phyloP scores from a whole-genome alignment of 53 echinoderm and acorn worm species.

The Pentamera pediparva region DNA sequence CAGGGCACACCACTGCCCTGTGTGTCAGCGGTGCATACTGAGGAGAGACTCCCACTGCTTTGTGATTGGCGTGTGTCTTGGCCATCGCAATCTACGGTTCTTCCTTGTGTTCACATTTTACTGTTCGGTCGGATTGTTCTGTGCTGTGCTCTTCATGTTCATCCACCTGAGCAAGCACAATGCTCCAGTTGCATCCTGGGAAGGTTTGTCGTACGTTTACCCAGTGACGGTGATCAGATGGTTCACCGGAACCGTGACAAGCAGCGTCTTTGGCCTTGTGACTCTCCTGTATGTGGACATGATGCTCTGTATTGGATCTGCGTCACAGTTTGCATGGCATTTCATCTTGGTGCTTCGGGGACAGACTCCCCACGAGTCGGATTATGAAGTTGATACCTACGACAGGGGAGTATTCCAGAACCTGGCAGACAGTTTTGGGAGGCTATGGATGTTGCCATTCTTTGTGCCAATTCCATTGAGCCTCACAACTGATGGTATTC shows the following conservation, averaged over 20 bases:
- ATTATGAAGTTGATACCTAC: conserved; percentile 28
- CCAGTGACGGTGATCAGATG: conserved; percentile 59
- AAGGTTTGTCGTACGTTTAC: conserved; percentile 45
- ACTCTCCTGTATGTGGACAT: conserved; percentile 59
- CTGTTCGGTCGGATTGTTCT: conserved; percentile 37
- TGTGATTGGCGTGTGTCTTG: conserved; percentile 69
- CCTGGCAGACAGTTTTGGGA: conserved; percentile 76
- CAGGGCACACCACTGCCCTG: conserved; percentile 69
- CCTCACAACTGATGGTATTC: conserved; percentile 70
- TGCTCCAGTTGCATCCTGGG: conserved; percentile 48
- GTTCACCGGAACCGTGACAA: conserved; percentile 49
- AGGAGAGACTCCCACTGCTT: conserved; percentile 81
- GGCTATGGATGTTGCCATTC: conserved; percentile 66
- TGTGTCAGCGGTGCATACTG: conserved; percentile 67
- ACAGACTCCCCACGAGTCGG: conserved; percentile 78
- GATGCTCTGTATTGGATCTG: conserved; percentile 53
- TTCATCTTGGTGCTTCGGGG: conserved; percentile 52
- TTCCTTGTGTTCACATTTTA: conserved; percentile 76
- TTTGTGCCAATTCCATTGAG: conserved; percentile 58
- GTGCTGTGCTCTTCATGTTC: conserved; percentile 29
- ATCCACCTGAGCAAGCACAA: conserved; percentile 47
- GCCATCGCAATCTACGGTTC: conserved; percentile 66
- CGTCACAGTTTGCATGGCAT: conserved; percentile 47
- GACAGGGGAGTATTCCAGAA: conserved; percentile 47
- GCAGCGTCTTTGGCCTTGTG: conserved; percentile 19